These are phyloP conservation scores for Automeris io DNA, from an alignment of 2,888 invertebrate genomes.

Conservation along the genomic window DNA sequence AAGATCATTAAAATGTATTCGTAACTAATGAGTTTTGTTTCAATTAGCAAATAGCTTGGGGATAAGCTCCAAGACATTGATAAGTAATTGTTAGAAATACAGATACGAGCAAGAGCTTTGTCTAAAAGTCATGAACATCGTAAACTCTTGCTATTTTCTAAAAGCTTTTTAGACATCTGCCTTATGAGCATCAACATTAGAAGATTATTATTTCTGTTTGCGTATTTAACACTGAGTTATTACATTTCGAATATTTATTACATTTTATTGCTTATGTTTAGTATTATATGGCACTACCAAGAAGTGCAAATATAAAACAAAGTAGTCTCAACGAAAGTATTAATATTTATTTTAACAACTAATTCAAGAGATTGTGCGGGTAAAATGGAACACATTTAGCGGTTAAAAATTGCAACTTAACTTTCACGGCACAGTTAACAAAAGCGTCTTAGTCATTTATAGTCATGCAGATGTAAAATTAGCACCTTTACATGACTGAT, in stretches of 20 bases:
- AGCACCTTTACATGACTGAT: constrained; percentile 15
- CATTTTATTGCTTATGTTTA: no score
- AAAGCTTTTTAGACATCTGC: no score
- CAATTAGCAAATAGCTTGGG: background rate
- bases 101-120: background rate
- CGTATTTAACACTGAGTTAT: no score
- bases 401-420: constrained; percentile 18
- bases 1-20: no score
- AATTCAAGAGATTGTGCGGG: background rate
- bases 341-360: no score
- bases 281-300: no score
- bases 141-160: no score
- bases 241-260: no score
- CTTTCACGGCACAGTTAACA: constrained; percentile 21
- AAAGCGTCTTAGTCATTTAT: constrained; percentile 11
- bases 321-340: no score
- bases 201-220: no score
- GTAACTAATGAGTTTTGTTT: background rate
- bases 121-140: background rate
- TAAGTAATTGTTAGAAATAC: background rate
- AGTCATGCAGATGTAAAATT: constrained; percentile 20
- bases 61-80: background rate
- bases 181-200: no score
- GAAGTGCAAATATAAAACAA: no score
- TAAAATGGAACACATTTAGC: constrained; percentile 10